These are phyloP conservation scores for Magallana nippona DNA, from an alignment of 2,888 invertebrate species.

Conservation along the genomic window DNA sequence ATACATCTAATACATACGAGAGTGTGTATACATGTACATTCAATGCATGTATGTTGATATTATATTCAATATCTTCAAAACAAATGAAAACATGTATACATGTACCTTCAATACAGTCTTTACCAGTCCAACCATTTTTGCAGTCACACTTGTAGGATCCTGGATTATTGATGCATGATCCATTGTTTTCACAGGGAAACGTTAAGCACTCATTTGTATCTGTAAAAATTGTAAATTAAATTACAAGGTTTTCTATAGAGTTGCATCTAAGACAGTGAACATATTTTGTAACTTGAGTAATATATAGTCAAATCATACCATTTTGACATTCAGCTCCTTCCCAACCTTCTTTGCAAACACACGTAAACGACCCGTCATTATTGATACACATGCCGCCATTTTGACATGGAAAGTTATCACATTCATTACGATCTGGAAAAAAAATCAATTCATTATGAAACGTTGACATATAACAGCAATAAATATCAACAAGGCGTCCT, in stretches of 20 bases:
- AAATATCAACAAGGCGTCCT: too few species aligned
- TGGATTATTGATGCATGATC: conserved; percentile 45
- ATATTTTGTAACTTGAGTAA: background rate
- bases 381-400: conserved; percentile 40
- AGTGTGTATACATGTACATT: too few species aligned
- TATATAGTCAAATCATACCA: conserved; percentile 41
- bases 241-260: background rate
- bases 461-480: background rate
- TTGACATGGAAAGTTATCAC: conserved; percentile 34
- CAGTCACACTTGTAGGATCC: conserved; percentile 95
- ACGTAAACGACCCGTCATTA: conserved; percentile 37
- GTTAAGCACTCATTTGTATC: conserved; percentile 85
- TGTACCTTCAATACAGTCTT: conserved; percentile 29
- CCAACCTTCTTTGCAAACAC: conserved; percentile 49
- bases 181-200: conserved; percentile 85
- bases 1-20: too few species aligned
- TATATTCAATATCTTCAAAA: too few species aligned
- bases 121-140: conserved; percentile 72
- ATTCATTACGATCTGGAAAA: conserved; percentile 37
- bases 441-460: background rate
- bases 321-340: conserved; percentile 53
- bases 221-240: background rate
- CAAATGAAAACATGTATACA: background rate
- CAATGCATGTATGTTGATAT: too few species aligned
- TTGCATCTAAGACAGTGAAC: background rate